Conservation (phyloP, 2,888 invertebrate genomes). For the Gastrophysa polygoni region DNA sequence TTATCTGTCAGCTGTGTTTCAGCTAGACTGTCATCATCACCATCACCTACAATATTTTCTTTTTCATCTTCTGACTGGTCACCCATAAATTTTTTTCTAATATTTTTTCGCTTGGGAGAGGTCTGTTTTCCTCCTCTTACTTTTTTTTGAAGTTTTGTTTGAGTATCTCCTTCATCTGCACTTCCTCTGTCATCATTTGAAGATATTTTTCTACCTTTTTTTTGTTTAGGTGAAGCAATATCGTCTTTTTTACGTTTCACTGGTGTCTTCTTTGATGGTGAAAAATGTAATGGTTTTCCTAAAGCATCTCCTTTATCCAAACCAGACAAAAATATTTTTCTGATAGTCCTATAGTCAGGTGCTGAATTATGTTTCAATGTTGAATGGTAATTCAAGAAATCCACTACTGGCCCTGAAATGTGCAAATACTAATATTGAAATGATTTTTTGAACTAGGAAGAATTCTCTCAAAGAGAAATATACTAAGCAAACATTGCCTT, state of each 20-base stretch:
- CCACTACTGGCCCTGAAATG: conserved; percentile 65
- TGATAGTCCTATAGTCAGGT: conserved; percentile 77
- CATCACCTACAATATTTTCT: conserved; percentile 18
- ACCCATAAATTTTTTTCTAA: not conserved
- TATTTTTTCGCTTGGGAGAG: conserved; percentile 3
- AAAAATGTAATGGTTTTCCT: conserved; percentile 67
- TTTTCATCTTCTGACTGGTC: conserved; percentile 21
- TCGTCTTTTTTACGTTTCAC: conserved; percentile 23
- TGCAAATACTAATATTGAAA: not conserved
- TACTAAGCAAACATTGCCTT: too few species aligned
- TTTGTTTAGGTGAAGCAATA: conserved; percentile 20
- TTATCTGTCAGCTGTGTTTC: not conserved
- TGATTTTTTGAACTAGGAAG: not conserved
- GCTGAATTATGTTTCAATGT: conserved; percentile 71
- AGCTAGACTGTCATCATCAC: too few species aligned
- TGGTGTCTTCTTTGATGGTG: conserved; percentile 30
- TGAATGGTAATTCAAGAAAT: conserved; percentile 72
- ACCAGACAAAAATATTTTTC: conserved; percentile 68
- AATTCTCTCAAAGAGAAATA: too few species aligned
- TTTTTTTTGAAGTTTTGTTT: conserved; percentile 16
- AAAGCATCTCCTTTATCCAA: conserved; percentile 65
- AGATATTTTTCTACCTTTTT: conserved; percentile 18
- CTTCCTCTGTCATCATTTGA: conserved; percentile 21
- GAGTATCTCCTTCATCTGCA: conserved; percentile 11
- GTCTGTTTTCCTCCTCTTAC: conserved; percentile 11